Conservation (phyloP, 2,888 invertebrate species). For the Hypomecis punctinalis region DNA sequence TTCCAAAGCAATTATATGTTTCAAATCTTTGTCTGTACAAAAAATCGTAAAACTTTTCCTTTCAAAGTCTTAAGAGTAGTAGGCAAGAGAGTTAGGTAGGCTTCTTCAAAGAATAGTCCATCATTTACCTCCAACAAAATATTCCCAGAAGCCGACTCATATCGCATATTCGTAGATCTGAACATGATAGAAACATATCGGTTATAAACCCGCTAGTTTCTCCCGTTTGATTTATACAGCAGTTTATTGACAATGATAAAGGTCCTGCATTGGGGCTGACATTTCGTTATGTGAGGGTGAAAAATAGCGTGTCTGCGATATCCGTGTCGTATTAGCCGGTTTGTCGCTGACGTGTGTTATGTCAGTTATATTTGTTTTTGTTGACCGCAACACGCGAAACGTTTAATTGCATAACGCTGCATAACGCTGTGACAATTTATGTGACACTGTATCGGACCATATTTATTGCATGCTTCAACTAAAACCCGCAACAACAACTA, state of each 20-base stretch:
- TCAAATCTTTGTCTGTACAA: too few relatives aligned
- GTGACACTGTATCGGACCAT: constrained; percentile 6
- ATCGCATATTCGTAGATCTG: not conserved
- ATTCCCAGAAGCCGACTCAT: not conserved
- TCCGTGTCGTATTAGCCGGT: constrained; percentile 58
- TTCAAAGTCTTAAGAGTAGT: too few relatives aligned
- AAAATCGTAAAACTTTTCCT: too few relatives aligned
- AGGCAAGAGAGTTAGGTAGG: too few relatives aligned
- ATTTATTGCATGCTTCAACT: constrained; percentile 1
- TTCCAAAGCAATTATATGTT: too few relatives aligned
- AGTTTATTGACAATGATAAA: constrained; percentile 78
- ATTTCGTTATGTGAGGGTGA: constrained; percentile 72
- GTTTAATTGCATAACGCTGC: constrained; percentile 20
- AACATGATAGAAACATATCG: constrained; percentile 28
- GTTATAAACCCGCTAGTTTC: constrained; percentile 46
- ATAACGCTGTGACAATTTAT: constrained; percentile 9
- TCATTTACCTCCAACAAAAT: too few relatives aligned
- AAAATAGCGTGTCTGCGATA: constrained; percentile 66
- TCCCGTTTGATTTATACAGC: constrained; percentile 67
- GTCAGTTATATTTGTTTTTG: constrained; percentile 24
- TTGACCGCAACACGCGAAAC: constrained; percentile 17
- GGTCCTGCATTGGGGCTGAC: constrained; percentile 73
- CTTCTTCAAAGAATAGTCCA: too few relatives aligned
- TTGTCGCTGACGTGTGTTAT: constrained; percentile 45
- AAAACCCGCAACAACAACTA: not conserved